Percentiles rank a stretch among this genome's conserved stretches.
phyloP scores from a whole-genome alignment of 2,797 vertebrate species.

The Chelonia mydas region DNA sequence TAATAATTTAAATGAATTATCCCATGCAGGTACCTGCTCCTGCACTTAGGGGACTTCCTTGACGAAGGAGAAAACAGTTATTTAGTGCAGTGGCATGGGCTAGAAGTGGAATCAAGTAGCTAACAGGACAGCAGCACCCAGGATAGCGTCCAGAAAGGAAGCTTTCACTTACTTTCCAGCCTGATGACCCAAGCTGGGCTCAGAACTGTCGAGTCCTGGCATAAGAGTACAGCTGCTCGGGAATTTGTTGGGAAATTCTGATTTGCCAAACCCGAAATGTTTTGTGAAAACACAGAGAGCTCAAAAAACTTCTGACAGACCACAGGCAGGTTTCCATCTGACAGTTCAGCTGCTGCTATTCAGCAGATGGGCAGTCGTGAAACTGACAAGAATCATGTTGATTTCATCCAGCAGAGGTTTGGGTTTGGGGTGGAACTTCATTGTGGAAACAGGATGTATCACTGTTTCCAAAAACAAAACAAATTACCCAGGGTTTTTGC shows the following conservation, averaged over 20 bases:
- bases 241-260: too few relatives aligned
- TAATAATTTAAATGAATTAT: neutral
- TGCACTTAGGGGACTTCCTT: neutral
- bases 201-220: neutral
- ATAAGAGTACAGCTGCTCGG: neutral
- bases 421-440: too few relatives aligned
- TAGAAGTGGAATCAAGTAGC: neutral
- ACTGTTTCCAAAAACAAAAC: too few relatives aligned
- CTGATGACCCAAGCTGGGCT: neutral
- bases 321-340: too few relatives aligned
- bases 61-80: neutral
- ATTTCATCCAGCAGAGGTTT: too few relatives aligned
- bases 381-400: too few relatives aligned
- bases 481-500: neutral
- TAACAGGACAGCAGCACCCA: neutral
- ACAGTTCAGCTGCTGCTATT: too few relatives aligned
- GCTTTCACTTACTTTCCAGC: neutral
- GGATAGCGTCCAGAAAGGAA: neutral
- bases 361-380: too few relatives aligned
- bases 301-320: too few relatives aligned
- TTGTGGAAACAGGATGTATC: too few relatives aligned
- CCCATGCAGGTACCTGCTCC: neutral
- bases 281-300: too few relatives aligned
- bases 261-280: too few relatives aligned
- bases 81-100: neutral